Base-by-base conservation (phyloP, 1,140 invertebrate species). In the Tribolium castaneum region DNA sequence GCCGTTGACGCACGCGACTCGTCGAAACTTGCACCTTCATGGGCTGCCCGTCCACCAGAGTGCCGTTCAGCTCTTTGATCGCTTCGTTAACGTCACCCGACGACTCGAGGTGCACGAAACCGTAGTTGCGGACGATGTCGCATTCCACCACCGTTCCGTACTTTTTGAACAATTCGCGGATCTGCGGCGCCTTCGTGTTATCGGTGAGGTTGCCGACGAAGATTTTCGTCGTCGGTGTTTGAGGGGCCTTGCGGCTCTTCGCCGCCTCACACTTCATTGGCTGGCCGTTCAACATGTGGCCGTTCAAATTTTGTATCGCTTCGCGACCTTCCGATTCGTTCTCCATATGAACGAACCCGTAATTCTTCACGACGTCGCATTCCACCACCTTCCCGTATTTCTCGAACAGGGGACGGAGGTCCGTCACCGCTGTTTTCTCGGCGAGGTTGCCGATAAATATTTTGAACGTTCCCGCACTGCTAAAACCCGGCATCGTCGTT, bases 341-440 rank as follows among this genome's bases (percentile, higher is more conserved):
- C 89, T 96, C 95, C 96, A 97, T 98, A 89, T 98, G 97, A 86
- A 98, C 96, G 92, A 98, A 98, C 83, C 96, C 97, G 93, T 97
- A 98, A 90, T 98, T 98, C 89, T 96, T 96, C 78, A 98, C 94
- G 84, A 98, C 95, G 89, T 97, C 97, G 88, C 97, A 98, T 90
- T 98, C 97, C 79, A 97, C 93, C 83, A 98, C 96, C 89, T 94
- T 96, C 85, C 97, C 97, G 93, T 94, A 97, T 86, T 97, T 96
- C 88, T 97, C 95, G 90, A 98, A 98, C 79, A 98, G 88, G 81
- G 94, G 94, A 86, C 94, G 93, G 75, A 98, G 91, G 87, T 98
- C 96, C 76, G 91, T 91, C 86, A 93, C 92, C 82, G 93, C 92
- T 71, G 95, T 96, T 88, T 95, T 95, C 88, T 97, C 95, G 87